These are phyloP conservation scores for Odontomyia ornata DNA, from an alignment of 2,888 invertebrate species.

Conservation along the genomic window DNA sequence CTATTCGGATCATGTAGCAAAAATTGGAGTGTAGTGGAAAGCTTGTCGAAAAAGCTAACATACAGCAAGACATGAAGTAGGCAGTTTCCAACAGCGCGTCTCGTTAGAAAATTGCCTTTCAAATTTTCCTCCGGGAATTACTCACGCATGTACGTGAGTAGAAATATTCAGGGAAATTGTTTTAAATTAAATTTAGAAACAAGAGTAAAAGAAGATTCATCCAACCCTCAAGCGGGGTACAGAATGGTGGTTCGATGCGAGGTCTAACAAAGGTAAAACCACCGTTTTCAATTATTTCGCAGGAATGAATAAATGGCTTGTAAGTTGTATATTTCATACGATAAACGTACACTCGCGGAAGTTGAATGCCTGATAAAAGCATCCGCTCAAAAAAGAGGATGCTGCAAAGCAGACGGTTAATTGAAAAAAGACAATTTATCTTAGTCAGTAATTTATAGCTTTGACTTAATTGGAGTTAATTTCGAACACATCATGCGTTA, in stretches of 20 bases:
- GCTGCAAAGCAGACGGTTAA: conserved; percentile 15
- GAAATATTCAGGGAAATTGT: conserved; percentile 42
- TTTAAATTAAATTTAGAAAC: conserved; percentile 41
- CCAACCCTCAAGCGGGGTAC: neutral
- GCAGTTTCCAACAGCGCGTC: neutral
- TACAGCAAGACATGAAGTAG: neutral
- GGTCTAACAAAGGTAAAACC: conserved; percentile 31
- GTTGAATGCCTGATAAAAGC: neutral
- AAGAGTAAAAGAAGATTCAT: neutral
- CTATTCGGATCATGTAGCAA: conserved; percentile 34
- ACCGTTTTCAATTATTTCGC: conserved; percentile 44
- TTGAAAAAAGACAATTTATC: conserved; percentile 37
- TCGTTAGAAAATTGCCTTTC: conserved; percentile 36
- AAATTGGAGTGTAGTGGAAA: conserved; percentile 10
- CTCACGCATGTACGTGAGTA: conserved; percentile 41
- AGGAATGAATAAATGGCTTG: conserved; percentile 41
- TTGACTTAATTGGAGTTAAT: conserved; percentile 33
- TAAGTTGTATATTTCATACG: conserved; percentile 13
- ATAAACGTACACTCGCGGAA: neutral
- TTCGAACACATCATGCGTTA: conserved; percentile 23
- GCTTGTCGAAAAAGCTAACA: conserved; percentile 9
- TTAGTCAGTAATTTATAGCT: conserved; percentile 28
- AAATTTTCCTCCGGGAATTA: conserved; percentile 32
- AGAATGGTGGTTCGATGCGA: neutral
- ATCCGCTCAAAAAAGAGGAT: neutral